These are phyloP conservation scores for Dendrocincla tyrannina DNA, from an alignment of 2,797 vertebrate genomes.

Conservation along the genomic window DNA sequence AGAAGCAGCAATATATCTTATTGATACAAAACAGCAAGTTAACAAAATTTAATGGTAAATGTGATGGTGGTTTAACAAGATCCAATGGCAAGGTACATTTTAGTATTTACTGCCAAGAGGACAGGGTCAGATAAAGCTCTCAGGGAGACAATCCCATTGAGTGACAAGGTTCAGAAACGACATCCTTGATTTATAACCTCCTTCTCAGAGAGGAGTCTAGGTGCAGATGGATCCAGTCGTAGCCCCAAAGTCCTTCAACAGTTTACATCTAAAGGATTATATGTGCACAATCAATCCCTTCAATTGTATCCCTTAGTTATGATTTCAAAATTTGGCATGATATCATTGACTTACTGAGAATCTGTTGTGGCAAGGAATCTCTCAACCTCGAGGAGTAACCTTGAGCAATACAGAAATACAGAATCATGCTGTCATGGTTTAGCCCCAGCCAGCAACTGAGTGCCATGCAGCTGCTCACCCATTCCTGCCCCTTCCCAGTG, in stretches of 20 bases:
- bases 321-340: neutral
- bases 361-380: neutral
- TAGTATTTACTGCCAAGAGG: too few species aligned
- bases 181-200: neutral
- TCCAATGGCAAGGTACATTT: too few species aligned
- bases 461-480: rapidly evolving
- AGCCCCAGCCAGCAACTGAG: neutral
- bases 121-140: neutral
- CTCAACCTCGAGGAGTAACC: too few species aligned
- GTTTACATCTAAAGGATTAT: neutral
- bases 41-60: neutral
- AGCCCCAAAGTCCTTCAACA: too few species aligned
- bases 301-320: too few species aligned
- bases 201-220: neutral
- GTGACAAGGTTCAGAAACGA: neutral
- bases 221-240: neutral
- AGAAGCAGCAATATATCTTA: neutral
- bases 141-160: neutral
- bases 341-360: rapidly evolving
- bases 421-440: neutral
- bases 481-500: rapidly evolving
- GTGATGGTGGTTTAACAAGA: neutral
- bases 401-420: neutral
- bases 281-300: neutral
- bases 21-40: neutral